phyloP scores from a whole-genome alignment of 2,888 invertebrate species.

The Imbricaverruca yamaguchii region DNA sequence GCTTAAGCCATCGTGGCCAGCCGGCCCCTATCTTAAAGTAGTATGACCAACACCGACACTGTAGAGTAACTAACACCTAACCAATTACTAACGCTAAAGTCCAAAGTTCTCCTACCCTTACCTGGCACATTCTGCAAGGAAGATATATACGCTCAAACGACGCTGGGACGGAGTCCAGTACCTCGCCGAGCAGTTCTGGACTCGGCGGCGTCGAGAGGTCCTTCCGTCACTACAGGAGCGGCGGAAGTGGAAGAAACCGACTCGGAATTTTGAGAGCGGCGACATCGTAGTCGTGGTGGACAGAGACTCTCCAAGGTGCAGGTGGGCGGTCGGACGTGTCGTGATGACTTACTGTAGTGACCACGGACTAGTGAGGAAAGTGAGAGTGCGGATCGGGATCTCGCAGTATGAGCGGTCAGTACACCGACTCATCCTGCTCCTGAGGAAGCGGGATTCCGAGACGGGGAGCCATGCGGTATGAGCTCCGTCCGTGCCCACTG shows the following conservation, averaged over 20 bases:
- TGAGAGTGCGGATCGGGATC: too few species aligned
- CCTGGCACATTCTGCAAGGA: background rate
- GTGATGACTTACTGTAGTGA: too few species aligned
- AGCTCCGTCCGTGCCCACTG: too few species aligned
- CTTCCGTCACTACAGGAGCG: background rate
- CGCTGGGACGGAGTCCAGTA: background rate
- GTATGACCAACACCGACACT: background rate
- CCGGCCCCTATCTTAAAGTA: background rate
- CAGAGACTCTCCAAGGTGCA: too few species aligned
- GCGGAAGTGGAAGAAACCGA: background rate
- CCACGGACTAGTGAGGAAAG: too few species aligned
- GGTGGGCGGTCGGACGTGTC: too few species aligned
- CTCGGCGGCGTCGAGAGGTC: background rate
- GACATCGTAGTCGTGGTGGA: background rate
- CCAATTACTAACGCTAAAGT: too few species aligned
- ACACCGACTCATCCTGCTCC: too few species aligned
- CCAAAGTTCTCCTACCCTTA: background rate
- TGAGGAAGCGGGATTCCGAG: too few species aligned
- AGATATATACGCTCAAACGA: background rate
- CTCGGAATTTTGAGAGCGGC: background rate
- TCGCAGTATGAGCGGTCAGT: too few species aligned
- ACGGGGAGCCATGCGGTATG: too few species aligned
- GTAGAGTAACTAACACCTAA: background rate
- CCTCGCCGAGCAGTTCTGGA: background rate
- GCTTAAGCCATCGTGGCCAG: background rate